These are phyloP conservation scores for Glyptemys insculpta DNA, from an alignment of 2,797 vertebrate species.

Conservation along the genomic window DNA sequence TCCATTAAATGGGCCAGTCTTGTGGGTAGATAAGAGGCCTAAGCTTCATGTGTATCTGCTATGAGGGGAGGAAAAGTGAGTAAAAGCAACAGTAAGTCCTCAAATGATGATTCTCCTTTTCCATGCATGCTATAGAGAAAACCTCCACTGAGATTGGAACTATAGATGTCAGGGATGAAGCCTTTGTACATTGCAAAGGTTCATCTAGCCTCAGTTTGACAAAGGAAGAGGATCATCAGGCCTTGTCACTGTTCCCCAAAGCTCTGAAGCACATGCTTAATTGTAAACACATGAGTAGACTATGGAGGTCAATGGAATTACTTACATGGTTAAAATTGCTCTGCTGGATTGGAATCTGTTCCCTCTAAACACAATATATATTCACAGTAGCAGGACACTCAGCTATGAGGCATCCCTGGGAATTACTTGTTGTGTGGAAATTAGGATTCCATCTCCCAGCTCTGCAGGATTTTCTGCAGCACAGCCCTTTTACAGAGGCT, in stretches of 20 bases:
- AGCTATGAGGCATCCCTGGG: background rate
- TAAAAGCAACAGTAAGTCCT: background rate
- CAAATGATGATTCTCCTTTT: background rate
- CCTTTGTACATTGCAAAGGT: background rate
- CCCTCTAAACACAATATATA: background rate
- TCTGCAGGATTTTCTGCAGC: background rate
- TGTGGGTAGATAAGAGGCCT: background rate
- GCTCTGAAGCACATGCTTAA: background rate
- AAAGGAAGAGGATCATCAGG: background rate
- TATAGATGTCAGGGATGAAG: background rate
- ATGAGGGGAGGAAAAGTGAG: background rate
- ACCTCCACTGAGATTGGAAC: background rate
- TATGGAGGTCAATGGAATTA: background rate
- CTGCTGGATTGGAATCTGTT: background rate
- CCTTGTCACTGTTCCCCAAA: background rate
- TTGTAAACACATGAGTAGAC: background rate
- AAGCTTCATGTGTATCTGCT: background rate
- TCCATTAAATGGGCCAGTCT: rapidly evolving
- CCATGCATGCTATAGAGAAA: background rate
- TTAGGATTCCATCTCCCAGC: background rate
- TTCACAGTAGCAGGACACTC: background rate
- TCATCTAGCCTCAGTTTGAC: background rate
- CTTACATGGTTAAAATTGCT: background rate
- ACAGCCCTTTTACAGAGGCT: background rate
- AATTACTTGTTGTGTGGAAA: background rate